phyloP scores from a whole-genome alignment of 2,888 invertebrate species.

The Pheosia gnoma region DNA sequence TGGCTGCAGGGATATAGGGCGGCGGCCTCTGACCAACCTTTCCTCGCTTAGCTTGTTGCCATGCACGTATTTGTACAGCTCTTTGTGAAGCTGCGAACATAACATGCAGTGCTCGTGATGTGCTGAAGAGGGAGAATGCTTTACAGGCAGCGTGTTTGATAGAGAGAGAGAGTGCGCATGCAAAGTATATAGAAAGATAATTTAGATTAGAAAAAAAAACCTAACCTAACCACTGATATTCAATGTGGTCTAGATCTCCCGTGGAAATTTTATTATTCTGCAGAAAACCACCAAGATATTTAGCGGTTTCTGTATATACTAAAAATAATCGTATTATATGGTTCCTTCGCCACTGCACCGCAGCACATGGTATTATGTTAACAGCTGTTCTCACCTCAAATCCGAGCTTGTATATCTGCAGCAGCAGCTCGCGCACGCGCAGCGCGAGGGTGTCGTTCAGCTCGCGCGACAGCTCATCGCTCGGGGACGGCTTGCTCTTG shows the following conservation, averaged over 20 bases:
- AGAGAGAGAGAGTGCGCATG: neutral
- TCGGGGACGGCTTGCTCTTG: conserved; percentile 38
- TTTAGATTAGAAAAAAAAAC: too few relatives aligned
- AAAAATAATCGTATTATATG: too few relatives aligned
- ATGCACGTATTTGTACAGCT: conserved; percentile 63
- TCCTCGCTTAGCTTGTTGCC: conserved; percentile 29
- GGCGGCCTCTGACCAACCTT: conserved; percentile 31
- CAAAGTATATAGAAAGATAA: neutral
- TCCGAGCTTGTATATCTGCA: conserved; percentile 95
- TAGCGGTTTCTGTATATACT: too few relatives aligned
- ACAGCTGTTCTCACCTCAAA: conserved; percentile 86
- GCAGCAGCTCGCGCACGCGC: conserved; percentile 79
- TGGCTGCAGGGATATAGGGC: conserved; percentile 59
- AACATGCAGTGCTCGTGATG: conserved; percentile 2
- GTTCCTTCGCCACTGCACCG: too few relatives aligned
- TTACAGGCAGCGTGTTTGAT: neutral
- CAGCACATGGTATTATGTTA: too few relatives aligned
- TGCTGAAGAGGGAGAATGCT: neutral
- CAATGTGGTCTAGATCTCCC: too few relatives aligned
- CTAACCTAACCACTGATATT: too few relatives aligned
- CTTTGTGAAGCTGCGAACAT: conserved; percentile 69
- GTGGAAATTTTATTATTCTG: too few relatives aligned
- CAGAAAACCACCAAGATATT: too few relatives aligned
- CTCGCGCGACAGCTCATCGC: conserved; percentile 45
- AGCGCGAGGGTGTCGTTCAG: conserved; percentile 53